Conservation (phyloP, 2,113 vertebrate genomes). For the Mirza zaza region DNA sequence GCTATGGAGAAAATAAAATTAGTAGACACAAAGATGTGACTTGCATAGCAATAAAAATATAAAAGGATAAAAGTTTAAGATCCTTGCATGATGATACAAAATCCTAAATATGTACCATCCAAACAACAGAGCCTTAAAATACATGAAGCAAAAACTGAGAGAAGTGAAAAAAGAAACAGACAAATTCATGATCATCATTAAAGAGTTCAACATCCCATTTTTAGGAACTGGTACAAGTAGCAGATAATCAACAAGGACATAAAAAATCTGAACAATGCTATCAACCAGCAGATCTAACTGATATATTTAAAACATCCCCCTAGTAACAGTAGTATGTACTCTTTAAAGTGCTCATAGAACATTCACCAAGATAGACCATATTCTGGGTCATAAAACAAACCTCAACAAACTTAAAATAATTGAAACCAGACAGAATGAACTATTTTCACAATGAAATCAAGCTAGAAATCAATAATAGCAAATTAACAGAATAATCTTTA, state of each 20-base stretch:
- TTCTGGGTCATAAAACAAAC: not conserved
- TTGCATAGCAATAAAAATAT: not conserved
- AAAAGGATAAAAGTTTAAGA: not conserved
- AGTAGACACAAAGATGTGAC: not conserved
- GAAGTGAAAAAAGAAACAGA: not conserved
- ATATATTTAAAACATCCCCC: not conserved
- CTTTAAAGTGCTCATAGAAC: not conserved
- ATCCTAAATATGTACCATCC: not conserved
- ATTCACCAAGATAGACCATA: not conserved
- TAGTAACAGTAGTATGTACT: not conserved
- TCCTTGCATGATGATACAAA: not conserved
- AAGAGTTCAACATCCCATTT: not conserved
- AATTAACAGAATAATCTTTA: not conserved
- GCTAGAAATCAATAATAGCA: not conserved
- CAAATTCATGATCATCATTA: not conserved
- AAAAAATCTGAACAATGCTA: not conserved
- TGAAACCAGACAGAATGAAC: not conserved
- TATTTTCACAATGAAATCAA: not conserved
- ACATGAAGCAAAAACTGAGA: not conserved
- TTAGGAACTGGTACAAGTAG: not conserved
- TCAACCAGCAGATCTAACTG: not conserved
- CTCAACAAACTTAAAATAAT: not conserved
- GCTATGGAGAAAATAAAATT: not conserved
- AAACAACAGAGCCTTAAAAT: not conserved
- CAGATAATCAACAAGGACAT: not conserved